Percentiles rank a stretch among this genome's conserved stretches.
phyloP scores from a whole-genome alignment of 2,888 invertebrate genomes.

The Yponomeuta sedellus region DNA sequence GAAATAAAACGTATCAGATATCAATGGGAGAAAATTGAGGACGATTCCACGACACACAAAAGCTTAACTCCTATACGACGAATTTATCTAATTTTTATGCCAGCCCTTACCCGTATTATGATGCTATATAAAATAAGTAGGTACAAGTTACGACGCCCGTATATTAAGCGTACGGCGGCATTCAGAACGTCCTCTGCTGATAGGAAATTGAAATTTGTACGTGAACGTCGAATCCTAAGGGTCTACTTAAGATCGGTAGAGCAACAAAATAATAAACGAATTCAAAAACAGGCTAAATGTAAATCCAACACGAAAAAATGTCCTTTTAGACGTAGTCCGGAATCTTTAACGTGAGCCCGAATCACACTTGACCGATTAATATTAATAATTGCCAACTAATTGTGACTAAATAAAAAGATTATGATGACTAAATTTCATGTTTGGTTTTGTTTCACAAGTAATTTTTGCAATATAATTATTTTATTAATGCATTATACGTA shows the following conservation, averaged over 20 bases:
- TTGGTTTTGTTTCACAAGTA: no score
- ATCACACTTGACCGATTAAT: no score
- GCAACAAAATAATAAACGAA: no score
- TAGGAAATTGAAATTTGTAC: slow-evolving; percentile 57
- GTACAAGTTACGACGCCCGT: slow-evolving; percentile 21
- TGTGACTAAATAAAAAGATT: no score
- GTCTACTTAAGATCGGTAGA: not conserved
- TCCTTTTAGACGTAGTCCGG: no score
- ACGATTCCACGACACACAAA: not conserved
- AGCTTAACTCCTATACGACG: slow-evolving; percentile 20
- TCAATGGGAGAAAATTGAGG: not conserved
- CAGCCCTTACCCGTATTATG: slow-evolving; percentile 25
- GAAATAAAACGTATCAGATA: not conserved
- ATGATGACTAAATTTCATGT: no score
- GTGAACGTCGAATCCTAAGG: slow-evolving; percentile 27
- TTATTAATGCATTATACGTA: no score
- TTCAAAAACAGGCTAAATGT: no score
- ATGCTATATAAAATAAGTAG: slow-evolving; percentile 27
- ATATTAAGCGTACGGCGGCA: slow-evolving; percentile 32
- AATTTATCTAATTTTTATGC: slow-evolving; percentile 24
- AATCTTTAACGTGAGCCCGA: no score
- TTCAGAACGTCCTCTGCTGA: slow-evolving; percentile 39
- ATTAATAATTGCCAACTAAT: no score
- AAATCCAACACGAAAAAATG: no score
- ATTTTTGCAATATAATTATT: no score